Base-by-base conservation (phyloP, 2,113 vertebrate species). In the Poecile atricapillus region DNA sequence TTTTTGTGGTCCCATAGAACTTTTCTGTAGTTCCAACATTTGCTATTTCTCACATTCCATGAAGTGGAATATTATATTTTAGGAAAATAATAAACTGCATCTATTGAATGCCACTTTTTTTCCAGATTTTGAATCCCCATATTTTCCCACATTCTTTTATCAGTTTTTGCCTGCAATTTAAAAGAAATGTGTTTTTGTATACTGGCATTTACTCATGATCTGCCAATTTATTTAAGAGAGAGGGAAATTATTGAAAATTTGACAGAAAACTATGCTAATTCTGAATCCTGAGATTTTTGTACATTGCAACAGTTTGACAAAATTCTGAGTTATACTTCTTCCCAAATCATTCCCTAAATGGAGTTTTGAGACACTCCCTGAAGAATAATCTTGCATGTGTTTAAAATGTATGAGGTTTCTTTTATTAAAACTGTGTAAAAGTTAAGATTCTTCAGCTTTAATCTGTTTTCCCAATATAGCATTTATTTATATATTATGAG, bases 361-460 rank as follows among this genome's bases (percentile, higher is more conserved):
- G 43, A 70, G 35, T 68, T 94, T 84, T 89, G 27, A 89, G 94
- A 55, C 13, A 55, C 15, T 47, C 49, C 52, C 76, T 74, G 39
- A 92, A 93, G 85, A 70, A 80, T 83, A 86, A 78, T 83, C 63
- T 70, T 88, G 16, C 43, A 55, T 59, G 11, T 70, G 33, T 77
- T 94, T 88, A 95, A 94, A 88, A 92, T 70, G 59, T 37, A 94
- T 94, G 71, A 81, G 28, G 15, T 30, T 74, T 78, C 27, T 52
- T 86, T 83, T 86, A 83, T 90, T 83, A 89, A 92, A 92, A 93
- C 63, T 65, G 37, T 27, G 46, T 68, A 63, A 86, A 88, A 83
- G n/a, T 63, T 64, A 59, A 87, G 28, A 77, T 56, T 75, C 18
- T 80, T 16, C 37, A 77, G 21, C 47, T 92, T 95, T 74, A 90